These are phyloP conservation scores for Heliconius charithonia DNA, from an alignment of 2,888 invertebrate species.

Conservation along the genomic window DNA sequence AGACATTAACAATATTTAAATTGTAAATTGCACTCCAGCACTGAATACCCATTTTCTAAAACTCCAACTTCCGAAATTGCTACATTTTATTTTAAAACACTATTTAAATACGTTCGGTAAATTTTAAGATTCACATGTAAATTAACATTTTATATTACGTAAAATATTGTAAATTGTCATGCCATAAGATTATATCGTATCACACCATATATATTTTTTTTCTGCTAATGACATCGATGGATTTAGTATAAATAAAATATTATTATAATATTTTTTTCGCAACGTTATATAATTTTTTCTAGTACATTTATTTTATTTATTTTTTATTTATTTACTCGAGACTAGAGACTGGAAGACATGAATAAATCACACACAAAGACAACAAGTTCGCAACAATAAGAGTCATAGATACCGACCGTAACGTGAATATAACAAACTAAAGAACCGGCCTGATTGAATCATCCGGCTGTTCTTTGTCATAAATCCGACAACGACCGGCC, in stretches of 20 bases:
- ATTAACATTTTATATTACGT: not conserved
- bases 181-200: not conserved
- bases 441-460: constrained; percentile 82
- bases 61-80: constrained; percentile 67
- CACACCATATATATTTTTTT: not conserved
- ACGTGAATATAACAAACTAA: constrained; percentile 83
- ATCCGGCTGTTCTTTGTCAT: constrained; percentile 83
- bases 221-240: not conserved
- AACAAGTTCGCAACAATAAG: constrained; percentile 74
- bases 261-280: constrained; percentile 25
- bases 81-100: constrained; percentile 38
- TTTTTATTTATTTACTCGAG: too few species aligned
- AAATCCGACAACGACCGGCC: constrained; percentile 81
- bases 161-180: not conserved
- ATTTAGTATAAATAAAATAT: too few species aligned
- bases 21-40: constrained; percentile 82
- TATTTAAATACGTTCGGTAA: not conserved
- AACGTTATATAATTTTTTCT: constrained; percentile 36
- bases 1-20: constrained; percentile 84
- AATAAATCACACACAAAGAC: constrained; percentile 59
- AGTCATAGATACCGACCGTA: constrained; percentile 69
- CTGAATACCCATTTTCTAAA: constrained; percentile 80
- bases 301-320: too few species aligned
- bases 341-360: constrained; percentile 36
- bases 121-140: not conserved